These are phyloP conservation scores for Tribolium madens DNA, from an alignment of 1,140 invertebrate genomes.

Conservation along the genomic window DNA sequence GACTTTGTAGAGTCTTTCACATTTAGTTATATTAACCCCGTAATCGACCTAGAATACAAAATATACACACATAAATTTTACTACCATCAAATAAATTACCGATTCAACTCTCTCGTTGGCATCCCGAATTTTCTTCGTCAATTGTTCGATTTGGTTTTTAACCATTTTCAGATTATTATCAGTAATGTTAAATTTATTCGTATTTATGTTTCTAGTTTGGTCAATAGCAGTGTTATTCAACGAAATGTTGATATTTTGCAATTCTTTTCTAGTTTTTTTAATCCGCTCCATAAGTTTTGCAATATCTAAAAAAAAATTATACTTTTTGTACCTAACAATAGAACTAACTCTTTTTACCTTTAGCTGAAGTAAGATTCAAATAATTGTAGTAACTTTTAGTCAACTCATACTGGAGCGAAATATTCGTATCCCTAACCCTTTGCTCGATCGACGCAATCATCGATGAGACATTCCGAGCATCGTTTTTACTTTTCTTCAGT, in stretches of 20 bases:
- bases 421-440: constrained; percentile 67
- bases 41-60: constrained; percentile 53
- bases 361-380: constrained; percentile 57
- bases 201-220: not conserved
- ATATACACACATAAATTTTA: not conserved
- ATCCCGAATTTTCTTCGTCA: constrained; percentile 80
- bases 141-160: constrained; percentile 68
- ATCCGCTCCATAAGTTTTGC: constrained; percentile 65
- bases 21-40: constrained; percentile 69
- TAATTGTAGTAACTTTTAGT: constrained; percentile 60
- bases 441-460: constrained; percentile 69
- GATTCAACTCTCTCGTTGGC: constrained; percentile 79
- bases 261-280: constrained; percentile 63
- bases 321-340: not conserved
- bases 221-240: constrained; percentile 33
- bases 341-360: constrained; percentile 58
- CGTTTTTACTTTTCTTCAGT: constrained; percentile 65
- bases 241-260: constrained; percentile 41
- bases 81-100: not conserved
- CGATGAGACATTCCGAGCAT: constrained; percentile 66
- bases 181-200: constrained; percentile 13
- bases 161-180: constrained; percentile 26
- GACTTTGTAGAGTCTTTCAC: constrained; percentile 80
- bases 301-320: constrained; percentile 62
- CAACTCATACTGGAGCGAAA: constrained; percentile 66